Conservation (phyloP, 2,113 vertebrate species). For the Turdus rufiventris region DNA sequence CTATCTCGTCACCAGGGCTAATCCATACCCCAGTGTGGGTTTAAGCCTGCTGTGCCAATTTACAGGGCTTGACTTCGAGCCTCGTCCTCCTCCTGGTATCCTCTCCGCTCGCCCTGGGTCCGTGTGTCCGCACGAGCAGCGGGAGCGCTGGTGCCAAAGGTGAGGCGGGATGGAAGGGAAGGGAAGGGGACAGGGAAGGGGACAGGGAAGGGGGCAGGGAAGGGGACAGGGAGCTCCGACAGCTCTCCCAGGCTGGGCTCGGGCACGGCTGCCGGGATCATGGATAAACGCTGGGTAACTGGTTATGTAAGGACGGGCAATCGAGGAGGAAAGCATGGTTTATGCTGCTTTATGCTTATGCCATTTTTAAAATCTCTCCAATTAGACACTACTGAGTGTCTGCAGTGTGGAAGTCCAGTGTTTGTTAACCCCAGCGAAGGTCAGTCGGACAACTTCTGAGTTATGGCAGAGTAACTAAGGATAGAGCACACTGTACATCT, state of each 20-base stretch:
- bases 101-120: background rate
- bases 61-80: background rate
- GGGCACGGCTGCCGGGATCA: background rate
- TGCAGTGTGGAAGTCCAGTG: background rate
- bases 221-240: rapidly evolving
- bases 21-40: background rate
- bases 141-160: background rate
- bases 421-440: background rate
- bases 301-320: background rate
- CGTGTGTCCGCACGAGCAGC: background rate
- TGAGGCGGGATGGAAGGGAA: background rate
- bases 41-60: background rate
- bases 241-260: background rate
- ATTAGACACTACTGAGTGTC: background rate
- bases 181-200: no score
- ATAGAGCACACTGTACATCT: rapidly evolving
- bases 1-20: slow-evolving; percentile 28
- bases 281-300: background rate
- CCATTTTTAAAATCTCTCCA: background rate
- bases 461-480: background rate
- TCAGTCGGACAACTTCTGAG: background rate
- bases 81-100: background rate
- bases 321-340: background rate
- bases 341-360: background rate
- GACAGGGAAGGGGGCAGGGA: background rate